A percentile compares a stretch with the other conserved stretches of the same genome.
Evolutionary conservation across 2,888 invertebrate genomes (phyloP).

Genomic region (Camponotus fellah): DNA sequence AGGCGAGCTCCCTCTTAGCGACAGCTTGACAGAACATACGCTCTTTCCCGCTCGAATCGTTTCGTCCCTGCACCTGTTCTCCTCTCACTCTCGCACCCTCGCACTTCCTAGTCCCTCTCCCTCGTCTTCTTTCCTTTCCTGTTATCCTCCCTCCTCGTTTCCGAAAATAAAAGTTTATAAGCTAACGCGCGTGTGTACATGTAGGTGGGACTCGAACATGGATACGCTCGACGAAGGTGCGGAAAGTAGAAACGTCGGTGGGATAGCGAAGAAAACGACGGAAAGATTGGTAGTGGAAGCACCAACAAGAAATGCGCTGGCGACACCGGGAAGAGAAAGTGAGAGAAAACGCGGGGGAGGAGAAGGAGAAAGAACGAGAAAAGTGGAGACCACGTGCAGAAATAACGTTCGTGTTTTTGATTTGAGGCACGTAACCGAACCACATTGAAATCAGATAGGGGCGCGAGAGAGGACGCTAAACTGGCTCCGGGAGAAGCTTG

Average conservation of each 20-base stretch:
- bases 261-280: conserved; percentile 48
- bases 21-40: conserved; percentile 85
- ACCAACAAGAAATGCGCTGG: conserved; percentile 32
- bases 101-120: not conserved
- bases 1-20: conserved; percentile 83
- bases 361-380: conserved; percentile 64
- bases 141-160: conserved; percentile 56
- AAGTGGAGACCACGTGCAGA: conserved; percentile 80
- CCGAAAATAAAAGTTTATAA: conserved; percentile 83
- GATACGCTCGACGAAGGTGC: conserved; percentile 45
- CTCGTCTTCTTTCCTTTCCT: conserved; percentile 27
- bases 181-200: conserved; percentile 75
- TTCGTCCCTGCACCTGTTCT: conserved; percentile 65
- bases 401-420: conserved; percentile 83
- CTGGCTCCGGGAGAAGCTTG: conserved; percentile 78
- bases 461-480: conserved; percentile 79
- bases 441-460: conserved; percentile 84
- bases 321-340: conserved; percentile 5
- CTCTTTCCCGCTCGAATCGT: conserved; percentile 77
- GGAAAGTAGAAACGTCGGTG: conserved; percentile 60
- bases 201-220: conserved; percentile 55
- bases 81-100: conserved; percentile 19
- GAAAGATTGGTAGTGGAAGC: conserved; percentile 43
- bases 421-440: conserved; percentile 84
- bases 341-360: not conserved